These are phyloP conservation scores for Eurytoma adleriae DNA, from an alignment of 2,888 invertebrate species.

Conservation along the genomic window DNA sequence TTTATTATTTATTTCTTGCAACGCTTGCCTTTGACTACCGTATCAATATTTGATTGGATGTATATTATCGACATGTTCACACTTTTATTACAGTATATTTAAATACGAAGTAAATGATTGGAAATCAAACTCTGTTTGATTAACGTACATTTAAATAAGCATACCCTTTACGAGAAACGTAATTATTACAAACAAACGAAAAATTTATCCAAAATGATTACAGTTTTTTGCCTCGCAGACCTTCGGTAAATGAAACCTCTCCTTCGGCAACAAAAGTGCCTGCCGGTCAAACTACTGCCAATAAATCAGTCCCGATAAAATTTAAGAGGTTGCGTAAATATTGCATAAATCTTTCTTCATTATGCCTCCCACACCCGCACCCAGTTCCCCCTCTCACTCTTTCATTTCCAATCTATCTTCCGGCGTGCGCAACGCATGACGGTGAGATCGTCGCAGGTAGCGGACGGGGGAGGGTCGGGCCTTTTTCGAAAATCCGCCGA, in stretches of 20 bases:
- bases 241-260: constrained; percentile 22
- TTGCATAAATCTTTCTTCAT: constrained; percentile 47
- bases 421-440: not conserved
- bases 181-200: not conserved
- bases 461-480: not conserved
- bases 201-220: not conserved
- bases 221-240: no score
- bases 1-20: no score
- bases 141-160: no score
- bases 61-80: no score
- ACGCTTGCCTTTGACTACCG: no score
- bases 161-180: not conserved
- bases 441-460: not conserved
- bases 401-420: not conserved
- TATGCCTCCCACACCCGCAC: not conserved
- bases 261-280: not conserved
- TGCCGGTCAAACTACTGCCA: constrained; percentile 22
- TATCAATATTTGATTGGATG: no score
- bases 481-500: constrained; percentile 29
- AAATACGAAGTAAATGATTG: no score
- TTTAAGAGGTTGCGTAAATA: constrained; percentile 48
- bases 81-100: no score
- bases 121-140: no score
- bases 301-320: constrained; percentile 43
- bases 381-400: not conserved